Base-by-base conservation (phyloP, 2,888 invertebrate species). In the Dryococelus australis region DNA sequence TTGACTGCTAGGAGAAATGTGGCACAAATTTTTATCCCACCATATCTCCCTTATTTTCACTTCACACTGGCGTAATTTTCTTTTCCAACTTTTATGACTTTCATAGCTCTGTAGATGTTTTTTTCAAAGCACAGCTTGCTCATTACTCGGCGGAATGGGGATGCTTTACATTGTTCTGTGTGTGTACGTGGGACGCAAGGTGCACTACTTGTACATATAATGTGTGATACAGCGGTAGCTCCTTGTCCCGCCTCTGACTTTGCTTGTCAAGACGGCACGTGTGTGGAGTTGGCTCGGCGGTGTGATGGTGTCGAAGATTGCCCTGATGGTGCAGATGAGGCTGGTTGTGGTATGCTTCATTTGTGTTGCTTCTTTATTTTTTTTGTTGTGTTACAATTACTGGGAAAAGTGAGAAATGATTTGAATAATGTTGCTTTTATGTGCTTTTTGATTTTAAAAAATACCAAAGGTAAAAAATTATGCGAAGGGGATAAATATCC, bases 301-400 rank as follows among this genome's bases (percentile, higher is more conserved):
- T 96, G 97, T 91, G 94, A 97, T 92, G 94, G 94, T 65, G 89
- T 89, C 6, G 87, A 90, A 13, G 95, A 96, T 89, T 96, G 96
- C 90, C 90, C 92, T 24, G 96, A 97, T 90, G 93, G 94, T 26
- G 94, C 94, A 4, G 97, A 97, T 90, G 96, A 97, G 91, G 91
- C 92, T 6, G 93, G 94, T 90, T 97, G 97, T 90, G 87, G 87
- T 87, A 88, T 26, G 88, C 87, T 88, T 51, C 13, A 65, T 79
- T 43, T 83, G 35, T 83, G 35, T 35, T 83, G 83, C 83, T 83
- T 83, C 24, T 35, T 83, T 83, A 0, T 83, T 27, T 27, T 16
- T 47, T 47, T 8, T 13, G 13, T 26, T 13, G 28, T 80, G 35
- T 35, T 35, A 35, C 35, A 35, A 4, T 35, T 35, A 35, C 35